A percentile compares a stretch with the other conserved stretches of the same genome.
These are phyloP conservation scores for Hypomesus transpacificus DNA, from an alignment of 2,113 vertebrate species.

Conservation along the genomic window DNA sequence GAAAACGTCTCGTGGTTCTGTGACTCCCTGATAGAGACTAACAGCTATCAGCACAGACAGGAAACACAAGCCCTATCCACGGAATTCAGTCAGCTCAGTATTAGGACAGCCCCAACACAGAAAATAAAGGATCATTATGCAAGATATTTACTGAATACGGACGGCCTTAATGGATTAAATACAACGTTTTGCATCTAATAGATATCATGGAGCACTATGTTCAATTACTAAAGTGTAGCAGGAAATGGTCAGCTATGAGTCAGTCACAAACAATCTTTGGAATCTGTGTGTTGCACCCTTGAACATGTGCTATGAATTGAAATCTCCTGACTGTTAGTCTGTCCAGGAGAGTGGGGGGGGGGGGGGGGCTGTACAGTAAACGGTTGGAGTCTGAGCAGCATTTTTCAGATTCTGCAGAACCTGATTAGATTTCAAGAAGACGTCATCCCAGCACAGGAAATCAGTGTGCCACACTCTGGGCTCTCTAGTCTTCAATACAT, in stretches of 20 bases:
- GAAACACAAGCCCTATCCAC: constrained; percentile 51
- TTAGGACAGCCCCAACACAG: too few relatives aligned
- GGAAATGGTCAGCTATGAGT: too few relatives aligned
- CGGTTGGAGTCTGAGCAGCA: constrained; percentile 16
- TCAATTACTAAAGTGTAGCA: too few relatives aligned
- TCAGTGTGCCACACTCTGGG: neutral
- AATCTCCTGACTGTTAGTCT: constrained; percentile 37
- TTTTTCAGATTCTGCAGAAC: constrained; percentile 55
- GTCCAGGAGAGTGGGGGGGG: constrained; percentile 31
- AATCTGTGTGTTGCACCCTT: too few relatives aligned
- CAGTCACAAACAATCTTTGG: too few relatives aligned
- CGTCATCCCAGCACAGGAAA: neutral
- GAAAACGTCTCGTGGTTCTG: constrained; percentile 52
- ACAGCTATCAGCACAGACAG: constrained; percentile 62
- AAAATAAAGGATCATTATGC: neutral
- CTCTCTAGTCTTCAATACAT: too few relatives aligned
- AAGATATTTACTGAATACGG: neutral
- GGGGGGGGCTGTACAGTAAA: constrained; percentile 43
- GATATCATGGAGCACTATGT: too few relatives aligned
- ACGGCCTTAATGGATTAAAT: too few relatives aligned
- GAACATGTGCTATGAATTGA: constrained; percentile 51
- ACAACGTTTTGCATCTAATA: too few relatives aligned
- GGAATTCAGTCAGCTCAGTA: constrained; percentile 22
- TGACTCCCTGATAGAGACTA: constrained; percentile 58
- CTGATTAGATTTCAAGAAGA: constrained; percentile 51